Percentiles rank a stretch among this genome's conserved stretches.
phyloP scores from a whole-genome alignment of 2,797 vertebrate genomes.

The Trematomus bernacchii region DNA sequence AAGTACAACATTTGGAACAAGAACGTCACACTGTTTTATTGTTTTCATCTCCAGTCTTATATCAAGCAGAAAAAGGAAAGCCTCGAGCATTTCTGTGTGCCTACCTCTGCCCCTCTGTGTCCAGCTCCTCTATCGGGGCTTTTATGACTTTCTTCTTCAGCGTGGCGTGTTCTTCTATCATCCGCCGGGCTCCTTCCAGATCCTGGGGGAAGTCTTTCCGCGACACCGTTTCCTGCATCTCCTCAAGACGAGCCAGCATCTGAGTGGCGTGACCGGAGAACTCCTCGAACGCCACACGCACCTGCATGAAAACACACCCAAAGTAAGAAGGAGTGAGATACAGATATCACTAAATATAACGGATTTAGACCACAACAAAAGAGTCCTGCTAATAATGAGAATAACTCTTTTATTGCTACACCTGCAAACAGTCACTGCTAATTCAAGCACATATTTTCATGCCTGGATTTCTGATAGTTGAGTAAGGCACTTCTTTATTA shows the following conservation, averaged over 20 bases:
- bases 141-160: conserved; percentile 98
- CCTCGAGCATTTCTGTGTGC: background rate
- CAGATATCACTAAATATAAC: too few relatives aligned
- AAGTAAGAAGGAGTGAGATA: background rate
- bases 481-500: background rate
- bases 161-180: conserved; percentile 97
- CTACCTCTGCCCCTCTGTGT: conserved; percentile 93
- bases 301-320: conserved; percentile 62
- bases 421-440: background rate
- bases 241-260: conserved; percentile 95
- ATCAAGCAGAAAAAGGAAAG: background rate
- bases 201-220: conserved; percentile 97
- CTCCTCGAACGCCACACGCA: conserved; percentile 97
- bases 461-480: background rate
- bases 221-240: conserved; percentile 96
- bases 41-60: background rate
- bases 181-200: conserved; percentile 94
- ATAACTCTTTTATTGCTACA: background rate
- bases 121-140: conserved; percentile 97
- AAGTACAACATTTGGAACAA: background rate
- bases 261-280: conserved; percentile 96
- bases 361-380: too few relatives aligned
- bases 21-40: background rate
- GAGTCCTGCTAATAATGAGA: too few relatives aligned
- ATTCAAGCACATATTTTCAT: background rate